These are phyloP conservation scores for Micrasema minimum DNA, from an alignment of 1,140 invertebrate species.

Conservation along the genomic window DNA sequence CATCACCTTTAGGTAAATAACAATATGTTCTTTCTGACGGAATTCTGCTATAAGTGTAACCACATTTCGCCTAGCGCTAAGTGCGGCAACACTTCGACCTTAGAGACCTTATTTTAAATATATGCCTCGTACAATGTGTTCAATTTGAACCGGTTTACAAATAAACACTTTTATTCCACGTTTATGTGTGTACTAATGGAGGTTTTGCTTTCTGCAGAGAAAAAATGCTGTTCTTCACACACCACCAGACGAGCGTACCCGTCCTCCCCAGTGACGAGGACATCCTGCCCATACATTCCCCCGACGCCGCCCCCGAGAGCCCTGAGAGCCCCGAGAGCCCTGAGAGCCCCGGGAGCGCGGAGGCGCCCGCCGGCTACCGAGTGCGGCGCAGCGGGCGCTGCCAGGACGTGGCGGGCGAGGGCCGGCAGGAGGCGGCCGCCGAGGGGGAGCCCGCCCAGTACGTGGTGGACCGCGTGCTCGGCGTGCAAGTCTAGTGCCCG, in stretches of 20 bases:
- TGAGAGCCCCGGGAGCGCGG: not conserved
- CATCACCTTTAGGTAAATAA: conserved; percentile 86
- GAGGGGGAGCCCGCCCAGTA: conserved; percentile 74
- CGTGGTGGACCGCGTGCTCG: conserved; percentile 74
- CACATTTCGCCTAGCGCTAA: too few species aligned
- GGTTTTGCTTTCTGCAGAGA: conserved; percentile 84
- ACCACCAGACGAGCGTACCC: conserved; percentile 80
- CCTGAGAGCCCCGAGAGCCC: not conserved
- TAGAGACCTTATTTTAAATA: too few species aligned
- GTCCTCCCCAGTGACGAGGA: conserved; percentile 77
- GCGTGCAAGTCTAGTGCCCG: conserved; percentile 68
- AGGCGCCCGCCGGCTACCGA: conserved; percentile 57
- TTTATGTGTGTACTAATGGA: too few species aligned
- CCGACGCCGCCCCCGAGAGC: conserved; percentile 36
- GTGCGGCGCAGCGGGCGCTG: conserved; percentile 53
- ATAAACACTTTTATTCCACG: too few species aligned
- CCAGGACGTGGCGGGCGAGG: conserved; percentile 52
- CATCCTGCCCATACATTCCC: conserved; percentile 47
- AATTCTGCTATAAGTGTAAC: too few species aligned
- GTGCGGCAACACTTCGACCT: too few species aligned
- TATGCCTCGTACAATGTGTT: too few species aligned
- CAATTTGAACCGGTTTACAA: too few species aligned
- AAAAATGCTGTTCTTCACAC: conserved; percentile 95
- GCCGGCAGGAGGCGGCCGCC: conserved; percentile 58
- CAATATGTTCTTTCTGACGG: not conserved